These are phyloP conservation scores for Poeciliopsis prolifica DNA, from an alignment of 2,113 vertebrate genomes.

Conservation along the genomic window DNA sequence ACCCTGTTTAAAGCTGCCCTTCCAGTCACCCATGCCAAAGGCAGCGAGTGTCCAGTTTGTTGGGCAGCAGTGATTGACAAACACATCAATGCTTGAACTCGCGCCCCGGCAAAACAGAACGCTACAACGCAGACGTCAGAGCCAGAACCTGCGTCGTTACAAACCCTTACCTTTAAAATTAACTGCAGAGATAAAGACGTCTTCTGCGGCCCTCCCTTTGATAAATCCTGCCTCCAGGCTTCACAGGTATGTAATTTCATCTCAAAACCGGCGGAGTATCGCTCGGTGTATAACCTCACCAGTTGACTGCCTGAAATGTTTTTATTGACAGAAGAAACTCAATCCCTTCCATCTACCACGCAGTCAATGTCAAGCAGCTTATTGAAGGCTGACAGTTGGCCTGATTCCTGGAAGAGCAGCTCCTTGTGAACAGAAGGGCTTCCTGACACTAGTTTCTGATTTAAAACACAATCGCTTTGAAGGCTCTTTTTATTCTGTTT, in stretches of 20 bases:
- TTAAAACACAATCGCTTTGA: constrained; percentile 13
- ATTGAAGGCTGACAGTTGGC: constrained; percentile 7
- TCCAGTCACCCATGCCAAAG: constrained; percentile 21
- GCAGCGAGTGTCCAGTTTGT: constrained; percentile 38
- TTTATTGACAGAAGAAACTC: constrained; percentile 1
- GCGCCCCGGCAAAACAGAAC: background rate
- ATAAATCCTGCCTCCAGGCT: background rate
- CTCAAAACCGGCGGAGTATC: background rate
- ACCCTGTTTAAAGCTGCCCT: constrained; percentile 25
- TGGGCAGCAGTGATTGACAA: constrained; percentile 25
- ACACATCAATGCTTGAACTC: background rate
- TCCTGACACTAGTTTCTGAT: constrained; percentile 15
- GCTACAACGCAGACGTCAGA: background rate
- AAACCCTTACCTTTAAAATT: background rate
- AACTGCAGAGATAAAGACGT: background rate
- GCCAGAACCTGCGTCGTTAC: background rate
- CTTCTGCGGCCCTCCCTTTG: background rate
- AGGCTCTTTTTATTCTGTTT: background rate
- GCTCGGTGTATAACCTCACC: background rate
- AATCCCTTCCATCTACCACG: constrained; percentile 18
- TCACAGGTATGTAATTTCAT: background rate
- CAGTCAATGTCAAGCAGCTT: background rate
- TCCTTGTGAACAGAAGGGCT: constrained; percentile 3
- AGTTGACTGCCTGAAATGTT: constrained; percentile 1
- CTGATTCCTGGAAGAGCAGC: constrained; percentile 1